A percentile compares a stretch with the other conserved stretches of the same genome.
Conservation (phyloP, 2,113 vertebrate species). For the Noturus placidus region DNA sequence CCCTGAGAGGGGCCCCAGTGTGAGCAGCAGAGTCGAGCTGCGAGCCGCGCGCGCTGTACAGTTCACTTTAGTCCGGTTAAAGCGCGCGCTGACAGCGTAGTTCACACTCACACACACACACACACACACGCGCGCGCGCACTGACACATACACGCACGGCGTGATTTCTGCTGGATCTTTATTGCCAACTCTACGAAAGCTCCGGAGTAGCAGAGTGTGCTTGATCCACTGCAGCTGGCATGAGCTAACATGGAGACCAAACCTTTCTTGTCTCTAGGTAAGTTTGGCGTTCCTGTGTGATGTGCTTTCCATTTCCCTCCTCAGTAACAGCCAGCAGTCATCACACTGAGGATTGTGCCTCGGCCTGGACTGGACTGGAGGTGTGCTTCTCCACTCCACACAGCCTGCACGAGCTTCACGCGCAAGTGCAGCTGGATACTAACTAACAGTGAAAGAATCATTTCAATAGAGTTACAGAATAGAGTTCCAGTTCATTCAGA, state of each 20-base stretch:
- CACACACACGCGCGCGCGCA: conserved; percentile 13
- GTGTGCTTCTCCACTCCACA: not conserved
- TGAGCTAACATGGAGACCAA: conserved; percentile 66
- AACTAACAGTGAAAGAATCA: not conserved
- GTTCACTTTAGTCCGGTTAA: conserved; percentile 38
- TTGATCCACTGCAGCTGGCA: conserved; percentile 54
- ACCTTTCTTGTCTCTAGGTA: conserved; percentile 62
- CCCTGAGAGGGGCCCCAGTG: conserved; percentile 50
- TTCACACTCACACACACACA: not conserved
- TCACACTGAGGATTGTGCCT: not conserved
- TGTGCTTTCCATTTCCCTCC: conserved; percentile 21
- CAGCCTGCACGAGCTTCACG: not conserved
- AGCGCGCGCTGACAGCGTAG: conserved; percentile 50
- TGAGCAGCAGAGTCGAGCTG: not conserved
- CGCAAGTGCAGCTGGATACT: not conserved
- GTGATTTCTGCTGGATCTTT: conserved; percentile 47
- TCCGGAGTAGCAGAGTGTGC: conserved; percentile 25
- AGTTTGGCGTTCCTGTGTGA: conserved; percentile 47
- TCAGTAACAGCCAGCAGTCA: not conserved
- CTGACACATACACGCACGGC: conserved; percentile 32
- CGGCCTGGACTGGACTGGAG: not conserved
- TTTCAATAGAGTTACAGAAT: not conserved
- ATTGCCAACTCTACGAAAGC: not conserved
- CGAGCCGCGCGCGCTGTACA: not conserved
- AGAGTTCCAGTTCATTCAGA: no score